A percentile compares a stretch with the other conserved stretches of the same genome.
Conservation (phyloP, 1,140 invertebrate species). For the Frieseomelitta varia region DNA sequence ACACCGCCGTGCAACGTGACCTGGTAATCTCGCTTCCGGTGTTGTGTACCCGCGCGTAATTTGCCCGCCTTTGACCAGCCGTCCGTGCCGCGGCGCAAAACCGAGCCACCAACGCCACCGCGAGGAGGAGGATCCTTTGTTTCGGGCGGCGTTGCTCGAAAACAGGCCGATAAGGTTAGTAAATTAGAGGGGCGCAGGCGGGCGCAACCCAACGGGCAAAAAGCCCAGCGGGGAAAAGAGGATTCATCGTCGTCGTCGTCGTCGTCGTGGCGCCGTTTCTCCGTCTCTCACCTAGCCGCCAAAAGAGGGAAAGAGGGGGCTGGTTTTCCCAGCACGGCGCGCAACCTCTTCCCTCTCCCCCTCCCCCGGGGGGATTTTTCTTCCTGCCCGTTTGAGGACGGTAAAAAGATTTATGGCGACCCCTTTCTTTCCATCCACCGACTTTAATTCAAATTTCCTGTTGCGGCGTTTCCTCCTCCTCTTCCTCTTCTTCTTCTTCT, state of each 20-base stretch:
- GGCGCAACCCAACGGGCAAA: neutral
- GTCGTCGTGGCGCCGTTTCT: neutral
- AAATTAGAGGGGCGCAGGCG: slow-evolving; percentile 30
- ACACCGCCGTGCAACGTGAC: neutral
- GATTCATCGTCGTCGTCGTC: neutral
- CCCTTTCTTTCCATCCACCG: slow-evolving; percentile 19
- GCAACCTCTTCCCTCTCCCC: neutral
- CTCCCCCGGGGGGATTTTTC: slow-evolving; percentile 26
- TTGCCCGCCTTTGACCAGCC: slow-evolving; percentile 45
- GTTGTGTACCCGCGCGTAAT: slow-evolving; percentile 37
- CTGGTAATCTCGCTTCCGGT: slow-evolving; percentile 41
- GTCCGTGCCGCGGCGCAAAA: slow-evolving; percentile 24
- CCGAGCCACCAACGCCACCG: neutral
- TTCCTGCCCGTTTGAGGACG: slow-evolving; percentile 34
- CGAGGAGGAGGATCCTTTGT: slow-evolving; percentile 15
- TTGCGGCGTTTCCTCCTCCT: neutral
- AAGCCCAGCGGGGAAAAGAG: slow-evolving; percentile 3
- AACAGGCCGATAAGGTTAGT: slow-evolving; percentile 45
- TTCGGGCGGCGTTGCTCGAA: slow-evolving; percentile 15
- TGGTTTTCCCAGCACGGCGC: neutral
- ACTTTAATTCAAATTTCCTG: slow-evolving; percentile 52
- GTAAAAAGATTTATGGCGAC: slow-evolving; percentile 48
- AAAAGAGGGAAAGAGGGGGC: neutral
- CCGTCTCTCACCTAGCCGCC: too few species aligned
- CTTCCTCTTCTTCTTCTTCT: neutral